Evolutionary conservation across 2,888 invertebrate species (phyloP), one percentile per base, ranked within the genome.

Genomic region (Disparrhopalites patrizii): DNA sequence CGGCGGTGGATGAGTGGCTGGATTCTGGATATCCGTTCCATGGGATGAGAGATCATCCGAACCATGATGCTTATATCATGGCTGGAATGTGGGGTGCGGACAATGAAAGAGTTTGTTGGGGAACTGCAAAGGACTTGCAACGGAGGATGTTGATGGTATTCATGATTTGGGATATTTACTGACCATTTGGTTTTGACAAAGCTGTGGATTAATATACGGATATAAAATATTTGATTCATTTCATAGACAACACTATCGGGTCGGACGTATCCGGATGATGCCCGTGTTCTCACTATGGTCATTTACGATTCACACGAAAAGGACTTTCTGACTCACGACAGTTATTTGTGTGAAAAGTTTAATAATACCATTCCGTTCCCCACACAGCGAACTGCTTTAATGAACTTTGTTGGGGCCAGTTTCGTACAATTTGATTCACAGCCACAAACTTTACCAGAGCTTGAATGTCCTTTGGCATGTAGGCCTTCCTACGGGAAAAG

Each of bases 31-130:
- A 3, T 27, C n/a, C 64, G 4, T 18, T 64, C 18, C 64, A 64
- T 56, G 31, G 13, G 1, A 56, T 57, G 57, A 18, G 64, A 20
- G 64, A 64, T 33, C 28, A 30, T 27, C 55, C 64, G 2, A 25
- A 13, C 2, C 64, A 64, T 57, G 3, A n/a, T 1, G 30, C 40
- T n/a, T 20, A 20, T 23, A 58, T 65, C n/a, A 33, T 60, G 20
- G 65, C 81, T 81, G 54, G 76, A 73, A 15, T 51, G 51, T 62
- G 62, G 62, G 62, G 62, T 31, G 76, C 69, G 13, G 76, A 78
- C 72, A 81, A 82, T 62, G 79, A 70, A 7, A 47, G 25, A 20
- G 20, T 47, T 7, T 8, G 47, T 23, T 13, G 3, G 13, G 47
- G 25, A 23, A 25, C 25, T 13, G 47, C 47, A 7, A 10, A 20